Percentiles rank a stretch among this genome's conserved stretches.
Conservation (phyloP, 2,113 vertebrate species). For the Herpetotheres cachinnans region DNA sequence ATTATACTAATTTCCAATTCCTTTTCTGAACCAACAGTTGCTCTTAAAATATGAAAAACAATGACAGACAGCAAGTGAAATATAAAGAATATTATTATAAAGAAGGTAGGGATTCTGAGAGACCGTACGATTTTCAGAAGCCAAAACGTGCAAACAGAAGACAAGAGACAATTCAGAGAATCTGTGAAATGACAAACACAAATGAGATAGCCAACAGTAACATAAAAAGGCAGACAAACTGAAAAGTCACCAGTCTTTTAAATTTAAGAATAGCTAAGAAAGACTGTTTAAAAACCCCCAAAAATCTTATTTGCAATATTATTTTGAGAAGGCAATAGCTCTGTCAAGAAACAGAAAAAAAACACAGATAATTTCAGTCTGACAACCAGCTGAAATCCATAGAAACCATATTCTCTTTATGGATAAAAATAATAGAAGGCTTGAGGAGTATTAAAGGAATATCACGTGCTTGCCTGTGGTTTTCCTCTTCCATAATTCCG, state of each 20-base stretch:
- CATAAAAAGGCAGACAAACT: not conserved
- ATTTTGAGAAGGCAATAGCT: not conserved
- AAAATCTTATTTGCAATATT: not conserved
- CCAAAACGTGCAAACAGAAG: not conserved
- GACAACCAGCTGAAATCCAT: not conserved
- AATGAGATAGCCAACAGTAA: not conserved
- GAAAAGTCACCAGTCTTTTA: not conserved
- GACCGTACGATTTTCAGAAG: not conserved
- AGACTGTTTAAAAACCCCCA: accelerated
- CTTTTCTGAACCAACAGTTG: not conserved
- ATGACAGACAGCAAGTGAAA: not conserved
- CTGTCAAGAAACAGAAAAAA: not conserved
- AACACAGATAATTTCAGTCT: accelerated
- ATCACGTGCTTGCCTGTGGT: accelerated
- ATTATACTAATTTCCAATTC: not conserved
- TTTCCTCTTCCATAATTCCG: not conserved
- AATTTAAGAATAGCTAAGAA: not conserved
- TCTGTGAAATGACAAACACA: not conserved
- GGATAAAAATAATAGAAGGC: accelerated
- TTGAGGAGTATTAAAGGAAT: not conserved
- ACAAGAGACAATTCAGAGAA: not conserved
- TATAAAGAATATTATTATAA: not conserved
- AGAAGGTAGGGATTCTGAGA: not conserved
- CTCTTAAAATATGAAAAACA: not conserved
- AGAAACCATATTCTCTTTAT: not conserved